Base-by-base conservation (phyloP, 2,888 invertebrate genomes). In the Athalia cordata region DNA sequence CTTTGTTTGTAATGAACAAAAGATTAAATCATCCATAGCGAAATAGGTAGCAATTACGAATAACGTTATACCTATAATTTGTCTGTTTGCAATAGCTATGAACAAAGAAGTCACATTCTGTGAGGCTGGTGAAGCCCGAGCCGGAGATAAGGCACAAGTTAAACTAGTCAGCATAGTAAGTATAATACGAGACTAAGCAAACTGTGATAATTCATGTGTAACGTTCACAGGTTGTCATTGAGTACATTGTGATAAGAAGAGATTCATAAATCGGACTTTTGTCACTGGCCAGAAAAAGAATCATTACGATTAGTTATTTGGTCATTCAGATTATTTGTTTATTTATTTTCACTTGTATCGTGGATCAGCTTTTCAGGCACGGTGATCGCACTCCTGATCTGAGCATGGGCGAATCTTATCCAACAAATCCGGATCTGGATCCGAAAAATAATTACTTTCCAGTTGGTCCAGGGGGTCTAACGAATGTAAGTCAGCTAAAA, bases 331-430 rank as follows among this genome's bases (percentile, higher is more conserved):
- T 29, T 11, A 15, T 4, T 13, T 47, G 8, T 15, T 7, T 7
- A n/a, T 7, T 49, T 13, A 8, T 6, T 15, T 57, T 5, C 29
- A 52, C 43, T 70, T 43, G 3, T 3, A 80, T 82, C 86, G 29
- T 29, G 29, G 29, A 29, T 5, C 87, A 95, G 93, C 85, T 95
- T 59, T 94, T 93, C 87, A 92, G 95, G 62, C 95, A 95, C 86
- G 95, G 95, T 2, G 95, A 95, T 85, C 91, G 95, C 78, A 93
- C 95, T 15, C 95, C 95, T 0, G 93, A 93, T 79, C 82, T 90
- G n/a, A 29, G 29, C 29, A 83, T 89, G 11, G 81, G 91, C 72
- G 90, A 90, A 6, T 88, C 92, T 67, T 94, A 92, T 85, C 93
- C 94, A 0, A 92, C 92, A 50, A 93, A 94, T 83, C 91, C 92